These are phyloP conservation scores for Peromyscus polionotus DNA, from an alignment of 2,113 vertebrate species.

Conservation along the genomic window DNA sequence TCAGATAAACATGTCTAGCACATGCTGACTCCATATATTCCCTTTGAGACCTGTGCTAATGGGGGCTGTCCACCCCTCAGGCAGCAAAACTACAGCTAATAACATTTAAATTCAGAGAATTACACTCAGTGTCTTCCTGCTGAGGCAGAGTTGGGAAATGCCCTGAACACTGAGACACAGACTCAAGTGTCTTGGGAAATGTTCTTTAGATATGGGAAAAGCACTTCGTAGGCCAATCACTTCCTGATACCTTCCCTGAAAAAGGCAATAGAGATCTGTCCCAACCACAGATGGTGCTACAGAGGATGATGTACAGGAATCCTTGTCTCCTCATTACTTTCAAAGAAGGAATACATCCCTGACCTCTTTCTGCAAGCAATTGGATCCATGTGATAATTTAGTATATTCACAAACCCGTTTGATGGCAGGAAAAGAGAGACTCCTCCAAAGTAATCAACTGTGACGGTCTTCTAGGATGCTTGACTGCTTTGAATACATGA, in stretches of 20 bases:
- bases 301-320: neutral
- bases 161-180: neutral
- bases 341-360: neutral
- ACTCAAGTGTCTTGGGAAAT: neutral
- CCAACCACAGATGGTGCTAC: neutral
- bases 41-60: no score
- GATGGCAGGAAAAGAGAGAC: neutral
- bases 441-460: neutral
- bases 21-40: no score
- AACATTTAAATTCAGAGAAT: neutral
- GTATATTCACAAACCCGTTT: neutral
- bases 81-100: neutral
- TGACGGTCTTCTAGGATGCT: neutral
- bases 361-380: neutral
- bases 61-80: no score
- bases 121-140: neutral
- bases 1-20: no score
- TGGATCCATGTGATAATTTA: neutral
- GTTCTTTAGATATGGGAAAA: neutral
- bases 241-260: neutral
- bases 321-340: neutral
- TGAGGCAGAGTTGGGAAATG: neutral
- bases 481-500: rapidly evolving
- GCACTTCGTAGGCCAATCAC: neutral
- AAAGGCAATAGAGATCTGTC: neutral